phyloP scores from a whole-genome alignment of 2,113 vertebrate species.

The Pogonocichla stellata region DNA sequence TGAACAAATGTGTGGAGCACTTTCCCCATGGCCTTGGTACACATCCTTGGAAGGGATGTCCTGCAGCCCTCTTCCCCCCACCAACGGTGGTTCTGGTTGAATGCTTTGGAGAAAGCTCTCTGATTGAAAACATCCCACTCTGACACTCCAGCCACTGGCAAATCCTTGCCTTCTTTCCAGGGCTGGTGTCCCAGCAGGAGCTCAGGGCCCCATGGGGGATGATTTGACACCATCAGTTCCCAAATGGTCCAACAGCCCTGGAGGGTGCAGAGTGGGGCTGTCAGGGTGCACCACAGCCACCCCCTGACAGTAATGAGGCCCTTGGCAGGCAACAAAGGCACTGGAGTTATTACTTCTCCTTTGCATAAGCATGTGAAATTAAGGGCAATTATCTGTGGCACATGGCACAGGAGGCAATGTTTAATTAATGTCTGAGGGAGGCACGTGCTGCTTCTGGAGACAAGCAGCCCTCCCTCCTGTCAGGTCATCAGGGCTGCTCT shows the following conservation, averaged over 20 bases:
- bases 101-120: not conserved
- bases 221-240: not conserved
- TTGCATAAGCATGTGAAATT: not conserved
- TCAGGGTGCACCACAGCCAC: not conserved
- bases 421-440: not conserved
- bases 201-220: not conserved
- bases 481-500: not conserved
- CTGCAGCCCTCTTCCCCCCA: not conserved
- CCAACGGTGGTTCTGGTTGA: not conserved
- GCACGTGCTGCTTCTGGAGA: not conserved
- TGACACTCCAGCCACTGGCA: fast-evolving
- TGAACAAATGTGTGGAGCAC: not conserved
- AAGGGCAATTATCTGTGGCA: not conserved
- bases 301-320: not conserved
- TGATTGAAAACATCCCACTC: not conserved
- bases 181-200: not conserved
- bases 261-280: not conserved
- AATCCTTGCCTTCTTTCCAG: not conserved
- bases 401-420: not conserved
- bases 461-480: not conserved
- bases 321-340: not conserved
- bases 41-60: not conserved
- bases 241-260: not conserved
- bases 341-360: not conserved
- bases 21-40: fast-evolving